Evolutionary conservation across 2,113 vertebrate species (phyloP).

Genomic region (Pedionomus torquatus): DNA sequence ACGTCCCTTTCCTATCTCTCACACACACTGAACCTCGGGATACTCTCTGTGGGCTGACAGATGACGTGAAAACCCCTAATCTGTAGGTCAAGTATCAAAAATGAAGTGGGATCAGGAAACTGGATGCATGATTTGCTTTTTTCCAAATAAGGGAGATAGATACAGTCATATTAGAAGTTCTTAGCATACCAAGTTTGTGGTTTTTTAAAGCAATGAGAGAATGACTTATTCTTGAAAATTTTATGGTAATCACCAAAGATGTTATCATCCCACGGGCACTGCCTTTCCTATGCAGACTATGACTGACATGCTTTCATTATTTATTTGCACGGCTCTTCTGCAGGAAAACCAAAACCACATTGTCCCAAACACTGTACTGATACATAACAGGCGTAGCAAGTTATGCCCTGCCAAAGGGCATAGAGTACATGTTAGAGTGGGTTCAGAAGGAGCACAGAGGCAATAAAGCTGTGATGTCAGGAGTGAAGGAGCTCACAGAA

Average conservation of each 20-base stretch:
- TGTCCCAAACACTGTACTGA: neutral
- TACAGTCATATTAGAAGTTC: neutral
- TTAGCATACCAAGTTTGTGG: constrained; percentile 2
- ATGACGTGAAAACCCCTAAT: constrained; percentile 40
- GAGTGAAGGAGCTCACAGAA: neutral
- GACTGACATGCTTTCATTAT: neutral
- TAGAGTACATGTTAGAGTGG: neutral
- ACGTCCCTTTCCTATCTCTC: constrained; percentile 64
- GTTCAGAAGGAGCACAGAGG: neutral
- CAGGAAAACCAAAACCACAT: constrained; percentile 15
- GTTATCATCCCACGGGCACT: constrained; percentile 10
- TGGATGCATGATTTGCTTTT: constrained; percentile 29
- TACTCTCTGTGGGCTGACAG: constrained; percentile 45
- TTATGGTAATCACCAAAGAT: constrained; percentile 8
- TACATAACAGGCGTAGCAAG: neutral
- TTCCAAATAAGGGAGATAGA: constrained; percentile 60
- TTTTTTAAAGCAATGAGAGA: neutral
- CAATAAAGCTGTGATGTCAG: neutral
- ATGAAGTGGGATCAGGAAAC: constrained; percentile 52
- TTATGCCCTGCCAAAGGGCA: neutral
- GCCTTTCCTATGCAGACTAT: constrained; percentile 1
- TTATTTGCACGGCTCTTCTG: neutral
- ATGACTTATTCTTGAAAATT: constrained; percentile 29
- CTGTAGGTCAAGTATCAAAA: constrained; percentile 33
- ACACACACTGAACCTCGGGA: constrained; percentile 40